Conservation (phyloP, 2,888 invertebrate species). For the Trichogramma dendrolimi region DNA sequence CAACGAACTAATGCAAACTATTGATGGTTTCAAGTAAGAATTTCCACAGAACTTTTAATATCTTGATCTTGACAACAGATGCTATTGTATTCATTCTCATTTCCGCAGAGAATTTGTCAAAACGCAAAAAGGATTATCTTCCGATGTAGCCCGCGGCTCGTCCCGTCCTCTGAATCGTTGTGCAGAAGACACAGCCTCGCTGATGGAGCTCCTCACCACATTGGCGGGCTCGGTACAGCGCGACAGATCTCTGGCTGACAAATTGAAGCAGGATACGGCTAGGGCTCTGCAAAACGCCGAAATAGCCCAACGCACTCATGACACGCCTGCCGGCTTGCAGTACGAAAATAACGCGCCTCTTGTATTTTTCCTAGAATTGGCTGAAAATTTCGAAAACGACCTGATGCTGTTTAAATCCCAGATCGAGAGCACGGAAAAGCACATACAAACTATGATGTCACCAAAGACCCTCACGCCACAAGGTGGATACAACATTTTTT, state of each 20-base stretch:
- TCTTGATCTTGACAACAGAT: neutral
- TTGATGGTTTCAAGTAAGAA: slow-evolving; percentile 71
- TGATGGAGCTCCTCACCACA: slow-evolving; percentile 60
- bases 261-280: slow-evolving; percentile 69
- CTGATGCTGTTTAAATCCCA: slow-evolving; percentile 66
- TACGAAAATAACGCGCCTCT: slow-evolving; percentile 72
- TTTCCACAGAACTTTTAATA: neutral
- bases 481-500: slow-evolving; percentile 49
- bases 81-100: neutral
- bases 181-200: slow-evolving; percentile 60
- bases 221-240: slow-evolving; percentile 63
- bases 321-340: slow-evolving; percentile 70
- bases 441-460: slow-evolving; percentile 64
- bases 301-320: slow-evolving; percentile 74
- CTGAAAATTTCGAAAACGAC: slow-evolving; percentile 67
- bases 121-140: slow-evolving; percentile 76
- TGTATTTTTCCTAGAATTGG: slow-evolving; percentile 66
- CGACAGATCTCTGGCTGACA: slow-evolving; percentile 60
- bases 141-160: slow-evolving; percentile 74
- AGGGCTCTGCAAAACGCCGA: slow-evolving; percentile 69
- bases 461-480: slow-evolving; percentile 65
- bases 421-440: slow-evolving; percentile 70
- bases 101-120: slow-evolving; percentile 68
- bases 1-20: slow-evolving; percentile 71
- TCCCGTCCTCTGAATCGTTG: slow-evolving; percentile 62